phyloP scores from a whole-genome alignment of 2,888 invertebrate genomes.

The Crossocerus cetratus region DNA sequence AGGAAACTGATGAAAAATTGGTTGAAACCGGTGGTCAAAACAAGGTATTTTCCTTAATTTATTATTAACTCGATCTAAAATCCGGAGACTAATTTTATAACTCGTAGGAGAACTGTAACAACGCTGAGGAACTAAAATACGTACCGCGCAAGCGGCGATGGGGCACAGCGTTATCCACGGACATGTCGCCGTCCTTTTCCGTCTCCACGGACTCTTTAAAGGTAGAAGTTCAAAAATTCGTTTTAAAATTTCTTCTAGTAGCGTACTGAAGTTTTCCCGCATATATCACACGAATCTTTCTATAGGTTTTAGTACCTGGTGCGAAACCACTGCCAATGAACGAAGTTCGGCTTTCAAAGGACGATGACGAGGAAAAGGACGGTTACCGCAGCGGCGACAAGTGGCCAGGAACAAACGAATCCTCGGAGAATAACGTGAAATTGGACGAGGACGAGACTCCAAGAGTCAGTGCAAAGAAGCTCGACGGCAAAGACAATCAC shows the following conservation, averaged over 20 bases:
- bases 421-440: slow-evolving; percentile 56
- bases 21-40: slow-evolving; percentile 62
- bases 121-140: slow-evolving; percentile 66
- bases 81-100: no score
- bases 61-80: no score
- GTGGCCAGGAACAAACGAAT: slow-evolving; percentile 63
- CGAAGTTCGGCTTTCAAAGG: slow-evolving; percentile 76
- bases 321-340: slow-evolving; percentile 77
- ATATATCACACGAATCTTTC: not conserved
- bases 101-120: slow-evolving; percentile 68
- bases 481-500: slow-evolving; percentile 72
- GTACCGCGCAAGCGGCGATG: slow-evolving; percentile 76
- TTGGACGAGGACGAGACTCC: slow-evolving; percentile 58
- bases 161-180: slow-evolving; percentile 73
- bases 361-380: slow-evolving; percentile 74
- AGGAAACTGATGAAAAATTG: slow-evolving; percentile 53
- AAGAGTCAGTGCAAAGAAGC: slow-evolving; percentile 69
- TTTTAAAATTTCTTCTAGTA: no score
- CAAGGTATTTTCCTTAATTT: no score
- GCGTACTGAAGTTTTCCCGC: no score
- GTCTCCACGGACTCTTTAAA: slow-evolving; percentile 87
- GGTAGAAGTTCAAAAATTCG: slow-evolving; percentile 66
- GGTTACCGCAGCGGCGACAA: slow-evolving; percentile 66
- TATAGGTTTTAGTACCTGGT: slow-evolving; percentile 76
- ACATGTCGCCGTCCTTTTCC: slow-evolving; percentile 82